phyloP scores from a whole-genome alignment of 2,797 vertebrate genomes.

The Sebastes cheni region DNA sequence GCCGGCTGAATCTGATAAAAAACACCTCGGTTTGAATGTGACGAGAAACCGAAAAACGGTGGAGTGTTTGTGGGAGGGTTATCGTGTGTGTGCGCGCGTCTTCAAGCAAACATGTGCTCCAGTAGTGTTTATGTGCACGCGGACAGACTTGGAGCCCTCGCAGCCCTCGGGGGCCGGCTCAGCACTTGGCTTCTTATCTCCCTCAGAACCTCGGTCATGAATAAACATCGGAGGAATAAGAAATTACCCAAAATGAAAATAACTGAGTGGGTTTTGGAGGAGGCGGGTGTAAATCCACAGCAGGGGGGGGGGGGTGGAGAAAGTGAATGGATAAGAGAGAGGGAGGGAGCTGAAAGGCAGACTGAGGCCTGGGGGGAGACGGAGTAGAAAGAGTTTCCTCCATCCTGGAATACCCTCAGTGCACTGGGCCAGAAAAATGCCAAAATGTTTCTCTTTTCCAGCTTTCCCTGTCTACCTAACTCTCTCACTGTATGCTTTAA shows the following conservation, averaged over 20 bases:
- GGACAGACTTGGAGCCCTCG: constrained; percentile 46
- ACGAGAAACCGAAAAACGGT: constrained; percentile 3
- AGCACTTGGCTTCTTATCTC: constrained; percentile 72
- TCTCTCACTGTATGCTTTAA: constrained; percentile 16
- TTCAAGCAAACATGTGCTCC: constrained; percentile 3
- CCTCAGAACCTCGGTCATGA: constrained; percentile 70
- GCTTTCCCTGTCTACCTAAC: not conserved
- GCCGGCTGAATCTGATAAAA: constrained; percentile 1
- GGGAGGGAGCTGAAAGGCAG: constrained; percentile 49
- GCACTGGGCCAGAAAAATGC: constrained; percentile 35
- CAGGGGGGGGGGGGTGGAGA: constrained; percentile 21
- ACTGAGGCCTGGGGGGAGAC: constrained; percentile 37
- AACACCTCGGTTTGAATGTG: constrained; percentile 10
- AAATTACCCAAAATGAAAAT: constrained; percentile 67
- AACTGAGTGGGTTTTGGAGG: constrained; percentile 63
- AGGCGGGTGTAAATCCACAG: constrained; percentile 52
- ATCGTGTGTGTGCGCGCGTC: not conserved
- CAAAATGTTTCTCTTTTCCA: constrained; percentile 17
- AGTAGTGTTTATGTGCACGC: constrained; percentile 9
- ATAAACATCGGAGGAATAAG: constrained; percentile 66
- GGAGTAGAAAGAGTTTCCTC: constrained; percentile 37
- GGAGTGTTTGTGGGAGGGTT: constrained; percentile 3
- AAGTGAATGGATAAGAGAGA: constrained; percentile 48
- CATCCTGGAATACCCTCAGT: constrained; percentile 39
- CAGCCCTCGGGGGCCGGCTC: constrained; percentile 60